Conservation (phyloP, 2,113 vertebrate genomes). For the Ageneiosus marmoratus region DNA sequence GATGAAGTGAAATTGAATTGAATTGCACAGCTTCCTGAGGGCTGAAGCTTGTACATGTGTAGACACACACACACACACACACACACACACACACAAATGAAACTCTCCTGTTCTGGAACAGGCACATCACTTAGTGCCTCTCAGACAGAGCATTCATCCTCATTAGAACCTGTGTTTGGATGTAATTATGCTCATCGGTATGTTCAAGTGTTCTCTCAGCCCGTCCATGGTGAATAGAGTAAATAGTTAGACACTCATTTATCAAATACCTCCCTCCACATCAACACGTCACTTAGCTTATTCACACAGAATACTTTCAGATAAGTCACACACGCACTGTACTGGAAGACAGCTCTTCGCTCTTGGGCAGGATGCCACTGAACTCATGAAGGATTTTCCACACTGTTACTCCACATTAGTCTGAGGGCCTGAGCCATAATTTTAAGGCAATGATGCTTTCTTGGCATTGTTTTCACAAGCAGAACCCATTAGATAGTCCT, state of each 20-base stretch:
- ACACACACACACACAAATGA: constrained; percentile 1
- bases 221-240: constrained; percentile 24
- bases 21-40: not conserved
- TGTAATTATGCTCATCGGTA: constrained; percentile 27
- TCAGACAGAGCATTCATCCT: constrained; percentile 43
- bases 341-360: not conserved
- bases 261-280: constrained; percentile 31
- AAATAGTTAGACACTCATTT: constrained; percentile 43
- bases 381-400: constrained; percentile 32
- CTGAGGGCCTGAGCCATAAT: constrained; percentile 11
- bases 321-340: not conserved
- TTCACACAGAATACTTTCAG: constrained; percentile 23
- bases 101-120: constrained; percentile 30
- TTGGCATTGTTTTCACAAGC: not conserved
- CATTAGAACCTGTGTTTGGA: constrained; percentile 44
- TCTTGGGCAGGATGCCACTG: constrained; percentile 14
- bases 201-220: constrained; percentile 20
- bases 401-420: constrained; percentile 31
- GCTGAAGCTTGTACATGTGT: not conserved
- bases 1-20: not conserved
- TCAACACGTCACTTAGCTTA: constrained; percentile 48
- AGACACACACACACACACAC: not conserved
- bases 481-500: not conserved
- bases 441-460: not conserved
- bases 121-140: constrained; percentile 41